Evolutionary conservation across 2,113 vertebrate genomes (phyloP), one percentile per base, ranked within the genome.

Genomic region (Phalacrocorax pelagicus): DNA sequence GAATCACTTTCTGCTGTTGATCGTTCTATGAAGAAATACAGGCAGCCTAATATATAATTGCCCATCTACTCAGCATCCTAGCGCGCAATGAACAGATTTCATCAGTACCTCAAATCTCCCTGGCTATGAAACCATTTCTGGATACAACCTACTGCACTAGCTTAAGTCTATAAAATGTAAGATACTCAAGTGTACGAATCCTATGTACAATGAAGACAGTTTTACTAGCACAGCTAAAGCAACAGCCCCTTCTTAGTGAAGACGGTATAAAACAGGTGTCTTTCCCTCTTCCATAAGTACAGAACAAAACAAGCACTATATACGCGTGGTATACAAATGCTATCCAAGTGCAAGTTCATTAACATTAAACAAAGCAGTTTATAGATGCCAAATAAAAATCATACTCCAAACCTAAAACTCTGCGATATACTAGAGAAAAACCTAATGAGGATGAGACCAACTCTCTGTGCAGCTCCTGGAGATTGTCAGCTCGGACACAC

Each of bases 381-480:
- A 40, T 15, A 62, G 49, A 62, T 69, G 27, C 55, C 69, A 69
- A 74, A 57, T 1, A 3, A 67, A 84, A 74, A 29, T 10, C 40
- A 24, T 2, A 49, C 19, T 38, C 36, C 46, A 58, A 67, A 13
- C 14, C 44, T 36, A 42, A 44, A 73, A 58, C 8, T 71, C 29
- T 32, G 36, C 2, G 1, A 40, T 18, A 52, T 7, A 40, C 22
- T 24, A 29, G 7, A 38, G 36, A 51, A 52, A 55, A 82, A 21
- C 0, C 0, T 54, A 11, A 55, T 5, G 15, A 40, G n/a, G 16
- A 44, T 13, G 32, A 63, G 57, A 42, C 32, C 27, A n/a, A 2
- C 8, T 67, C n/a, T 30, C 66, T 29, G 22, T 66, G n/a, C 54
- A 66, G 21, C 71, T 15, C 19, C 32, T 30, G 12, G 52, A 62